Conservation (phyloP, 2,888 invertebrate genomes). For the Eudemis profundana region DNA sequence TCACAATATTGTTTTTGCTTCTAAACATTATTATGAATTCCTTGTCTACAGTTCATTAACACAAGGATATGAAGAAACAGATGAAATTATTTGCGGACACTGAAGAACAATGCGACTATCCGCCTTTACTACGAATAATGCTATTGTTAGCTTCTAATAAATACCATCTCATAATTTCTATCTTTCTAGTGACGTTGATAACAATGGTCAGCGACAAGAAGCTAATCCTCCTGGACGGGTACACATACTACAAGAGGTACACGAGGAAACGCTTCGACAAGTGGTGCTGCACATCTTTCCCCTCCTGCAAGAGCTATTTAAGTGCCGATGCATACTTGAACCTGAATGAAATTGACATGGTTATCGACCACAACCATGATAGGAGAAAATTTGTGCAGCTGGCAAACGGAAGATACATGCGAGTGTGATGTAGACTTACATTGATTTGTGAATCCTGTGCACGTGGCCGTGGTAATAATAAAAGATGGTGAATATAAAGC, state of each 20-base stretch:
- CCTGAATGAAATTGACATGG: constrained; percentile 9
- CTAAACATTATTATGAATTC: too few species aligned
- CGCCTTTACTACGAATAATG: too few species aligned
- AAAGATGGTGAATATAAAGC: too few species aligned
- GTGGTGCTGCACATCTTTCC: constrained; percentile 39
- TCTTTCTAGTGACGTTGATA: constrained; percentile 20
- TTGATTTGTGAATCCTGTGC: too few species aligned
- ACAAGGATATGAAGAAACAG: too few species aligned
- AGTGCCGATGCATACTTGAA: constrained; percentile 7
- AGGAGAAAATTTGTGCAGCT: constrained; percentile 13
- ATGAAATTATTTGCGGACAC: too few species aligned
- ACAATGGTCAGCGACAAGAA: constrained; percentile 37
- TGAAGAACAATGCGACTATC: too few species aligned
- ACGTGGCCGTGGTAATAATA: too few species aligned
- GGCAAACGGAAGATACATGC: constrained; percentile 24
- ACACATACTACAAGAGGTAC: constrained; percentile 38
- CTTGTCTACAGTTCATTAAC: too few species aligned
- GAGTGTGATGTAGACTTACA: constrained; percentile 2
- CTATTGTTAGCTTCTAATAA: too few species aligned
- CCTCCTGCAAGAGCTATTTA: constrained; percentile 25
- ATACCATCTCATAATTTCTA: not conserved
- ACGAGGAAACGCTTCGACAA: constrained; percentile 16
- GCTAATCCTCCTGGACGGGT: constrained; percentile 28
- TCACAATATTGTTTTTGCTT: too few species aligned
- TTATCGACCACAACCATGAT: constrained; percentile 28